Evolutionary conservation across 1,140 invertebrate genomes (phyloP), one percentile per base, ranked within the genome.

Genomic region (Mylabris phalerata): DNA sequence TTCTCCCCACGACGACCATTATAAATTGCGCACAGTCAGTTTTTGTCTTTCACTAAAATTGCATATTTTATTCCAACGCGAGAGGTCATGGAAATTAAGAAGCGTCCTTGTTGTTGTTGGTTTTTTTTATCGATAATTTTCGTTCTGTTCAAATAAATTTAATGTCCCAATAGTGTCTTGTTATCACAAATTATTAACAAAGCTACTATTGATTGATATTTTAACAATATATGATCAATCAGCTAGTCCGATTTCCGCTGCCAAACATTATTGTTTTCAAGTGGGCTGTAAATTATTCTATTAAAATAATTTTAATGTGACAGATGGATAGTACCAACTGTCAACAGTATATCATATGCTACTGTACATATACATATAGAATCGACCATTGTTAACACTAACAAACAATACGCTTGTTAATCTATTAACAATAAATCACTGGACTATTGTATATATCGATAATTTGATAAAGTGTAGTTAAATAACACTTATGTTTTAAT

Each of bases 291-390:
- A 55, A 55, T 55, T 68, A 63, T 48, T 67, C 63, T 62, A 70
- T 71, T 68, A 70, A 71, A 72, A 71, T 72, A 64, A 71, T 71
- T 71, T 72, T 71, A 72, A 71, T 72, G 70, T 71, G 70, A 71
- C 70, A 72, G 66, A 72, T 72, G 70, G 67, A 66, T 59, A 24
- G 60, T 41, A 58, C 41, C 61, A 54, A 65, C 47, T 66, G 70
- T 70, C 69, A 72, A 72, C 70, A 72, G 62, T 67, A 60, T 49
- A 71, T 72, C 70, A 72, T 72, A 70, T 72, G 70, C 70, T 71
- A 71, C 70, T 64, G 70, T 67, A 54, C 19, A 19, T 19, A 19
- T 63, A 66, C 55, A 7, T 32, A 66, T 51, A 63, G 47, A 67
- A 62, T 48, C 26, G 46, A 19, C 55, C 62, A 62, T 24, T 52